Conservation (phyloP, 2,113 vertebrate species). For the Dromas ardeola region DNA sequence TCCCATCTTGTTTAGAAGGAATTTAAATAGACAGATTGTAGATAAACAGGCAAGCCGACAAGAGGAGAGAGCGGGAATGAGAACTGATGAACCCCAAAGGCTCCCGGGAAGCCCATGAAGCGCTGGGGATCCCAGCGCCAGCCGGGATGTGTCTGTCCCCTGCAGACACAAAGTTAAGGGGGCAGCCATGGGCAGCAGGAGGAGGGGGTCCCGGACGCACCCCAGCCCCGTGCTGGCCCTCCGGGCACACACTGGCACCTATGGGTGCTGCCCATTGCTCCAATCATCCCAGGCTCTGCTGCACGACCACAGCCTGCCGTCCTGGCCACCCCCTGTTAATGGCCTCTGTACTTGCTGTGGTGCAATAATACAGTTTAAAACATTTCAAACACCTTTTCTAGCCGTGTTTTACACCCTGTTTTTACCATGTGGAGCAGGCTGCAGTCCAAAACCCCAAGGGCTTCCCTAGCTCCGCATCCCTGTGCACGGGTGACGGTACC, state of each 20-base stretch:
- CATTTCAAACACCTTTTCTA: not conserved
- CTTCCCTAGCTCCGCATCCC: not conserved
- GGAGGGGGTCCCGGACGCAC: not conserved
- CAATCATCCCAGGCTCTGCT: accelerated
- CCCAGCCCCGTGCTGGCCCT: not conserved
- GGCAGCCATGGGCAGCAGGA: not conserved
- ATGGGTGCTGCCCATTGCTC: not conserved
- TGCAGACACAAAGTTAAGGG: no score
- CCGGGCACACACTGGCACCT: no score
- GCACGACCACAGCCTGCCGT: not conserved
- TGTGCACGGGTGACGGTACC: accelerated
- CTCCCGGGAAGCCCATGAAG: not conserved
- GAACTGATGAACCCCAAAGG: not conserved
- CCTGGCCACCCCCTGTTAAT: accelerated
- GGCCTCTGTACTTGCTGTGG: not conserved
- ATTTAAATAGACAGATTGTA: slow-evolving; percentile 76
- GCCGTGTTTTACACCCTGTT: not conserved
- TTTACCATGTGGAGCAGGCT: not conserved
- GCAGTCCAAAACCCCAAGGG: not conserved
- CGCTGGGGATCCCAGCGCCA: accelerated
- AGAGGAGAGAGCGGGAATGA: not conserved
- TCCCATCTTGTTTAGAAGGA: slow-evolving; percentile 77
- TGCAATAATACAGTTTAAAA: slow-evolving; percentile 1
- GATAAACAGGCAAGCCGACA: slow-evolving; percentile 70
- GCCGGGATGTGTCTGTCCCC: not conserved